Percentiles rank a stretch among this genome's conserved stretches.
phyloP scores from a whole-genome alignment of 2,888 invertebrate genomes.

The Monochamus alternatus region DNA sequence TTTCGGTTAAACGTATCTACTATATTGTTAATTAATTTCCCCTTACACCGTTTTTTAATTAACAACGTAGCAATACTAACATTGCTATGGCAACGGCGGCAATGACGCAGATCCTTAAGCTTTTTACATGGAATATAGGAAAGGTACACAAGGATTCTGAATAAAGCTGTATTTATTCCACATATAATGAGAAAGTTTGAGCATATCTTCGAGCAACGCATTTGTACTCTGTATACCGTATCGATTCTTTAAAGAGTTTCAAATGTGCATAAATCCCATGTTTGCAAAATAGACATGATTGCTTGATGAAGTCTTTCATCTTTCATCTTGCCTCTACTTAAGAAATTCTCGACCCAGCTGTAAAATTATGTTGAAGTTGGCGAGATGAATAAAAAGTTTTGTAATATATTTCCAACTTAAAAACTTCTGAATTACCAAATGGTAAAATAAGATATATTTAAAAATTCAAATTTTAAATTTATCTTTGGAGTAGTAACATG shows the following conservation, averaged over 20 bases:
- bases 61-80: too few relatives aligned
- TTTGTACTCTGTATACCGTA: neutral
- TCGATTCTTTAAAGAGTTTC: neutral
- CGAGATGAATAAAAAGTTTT: neutral
- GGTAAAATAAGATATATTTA: too few relatives aligned
- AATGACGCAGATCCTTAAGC: too few relatives aligned
- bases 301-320: neutral
- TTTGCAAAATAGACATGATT: constrained; percentile 12
- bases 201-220: neutral
- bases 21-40: too few relatives aligned
- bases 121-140: too few relatives aligned
- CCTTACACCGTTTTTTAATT: too few relatives aligned
- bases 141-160: neutral
- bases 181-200: neutral
- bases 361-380: neutral
- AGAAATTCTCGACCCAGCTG: neutral
- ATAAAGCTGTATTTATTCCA: neutral
- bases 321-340: neutral
- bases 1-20: too few relatives aligned
- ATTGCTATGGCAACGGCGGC: too few relatives aligned
- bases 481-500: too few relatives aligned
- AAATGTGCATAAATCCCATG: constrained; percentile 1
- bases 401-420: neutral
- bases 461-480: too few relatives aligned
- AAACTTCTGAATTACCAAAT: neutral